Percentiles rank a stretch among this genome's conserved stretches.
Conservation (phyloP, 2,888 invertebrate genomes). For the Caenorhabditis doughertyi region DNA sequence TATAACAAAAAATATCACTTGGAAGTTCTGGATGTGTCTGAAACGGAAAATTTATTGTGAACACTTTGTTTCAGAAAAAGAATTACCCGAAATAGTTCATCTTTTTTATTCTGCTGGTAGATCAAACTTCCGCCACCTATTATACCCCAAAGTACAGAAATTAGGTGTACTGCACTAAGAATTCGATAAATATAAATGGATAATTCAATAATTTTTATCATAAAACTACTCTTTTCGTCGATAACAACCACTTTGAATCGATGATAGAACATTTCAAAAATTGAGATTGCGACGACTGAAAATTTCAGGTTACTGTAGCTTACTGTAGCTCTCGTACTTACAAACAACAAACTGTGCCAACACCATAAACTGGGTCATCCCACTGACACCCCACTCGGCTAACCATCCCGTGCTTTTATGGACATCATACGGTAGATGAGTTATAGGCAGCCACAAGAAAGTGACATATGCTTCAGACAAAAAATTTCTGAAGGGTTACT, state of each 20-base stretch:
- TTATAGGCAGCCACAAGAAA: conserved; percentile 7
- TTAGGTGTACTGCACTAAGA: not conserved
- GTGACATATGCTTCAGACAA: not conserved
- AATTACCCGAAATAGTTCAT: not conserved
- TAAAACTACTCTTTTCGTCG: not conserved
- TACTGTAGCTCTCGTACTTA: too few species aligned
- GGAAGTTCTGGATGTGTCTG: not conserved
- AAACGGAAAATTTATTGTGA: too few species aligned
- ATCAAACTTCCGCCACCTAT: not conserved
- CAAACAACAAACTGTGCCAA: not conserved
- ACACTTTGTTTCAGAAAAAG: too few species aligned
- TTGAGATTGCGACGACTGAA: conserved; percentile 1
- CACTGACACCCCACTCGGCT: conserved; percentile 1
- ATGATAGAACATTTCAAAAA: conserved; percentile 18
- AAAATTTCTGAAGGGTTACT: conserved; percentile 4
- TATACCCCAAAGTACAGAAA: not conserved
- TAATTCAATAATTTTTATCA: not conserved
- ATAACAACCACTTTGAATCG: conserved; percentile 10
- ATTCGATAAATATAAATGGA: not conserved
- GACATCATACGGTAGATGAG: not conserved
- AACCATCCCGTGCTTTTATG: not conserved
- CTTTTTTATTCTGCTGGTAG: not conserved
- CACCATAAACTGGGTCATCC: not conserved
- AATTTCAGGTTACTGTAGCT: not conserved
- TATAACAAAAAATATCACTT: not conserved